Evolutionary conservation across 2,113 vertebrate species (phyloP).

Genomic region (Sciurus niger): DNA sequence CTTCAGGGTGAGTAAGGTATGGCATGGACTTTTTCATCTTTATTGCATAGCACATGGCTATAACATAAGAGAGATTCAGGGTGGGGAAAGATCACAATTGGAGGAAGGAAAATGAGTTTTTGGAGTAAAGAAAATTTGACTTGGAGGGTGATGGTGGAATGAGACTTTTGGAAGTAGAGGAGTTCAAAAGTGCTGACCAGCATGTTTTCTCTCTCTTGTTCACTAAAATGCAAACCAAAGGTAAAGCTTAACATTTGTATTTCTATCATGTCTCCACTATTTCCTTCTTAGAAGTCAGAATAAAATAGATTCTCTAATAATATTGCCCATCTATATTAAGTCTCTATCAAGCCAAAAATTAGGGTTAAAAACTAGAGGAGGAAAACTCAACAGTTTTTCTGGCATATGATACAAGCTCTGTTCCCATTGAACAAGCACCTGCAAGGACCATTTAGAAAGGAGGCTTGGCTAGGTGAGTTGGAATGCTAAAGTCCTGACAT

Average conservation of each 20-base stretch:
- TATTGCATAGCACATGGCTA: neutral
- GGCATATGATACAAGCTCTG: fast-evolving
- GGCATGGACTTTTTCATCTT: neutral
- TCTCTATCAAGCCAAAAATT: neutral
- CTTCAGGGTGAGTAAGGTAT: neutral
- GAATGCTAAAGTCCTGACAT: neutral
- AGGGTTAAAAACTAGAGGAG: neutral
- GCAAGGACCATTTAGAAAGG: neutral
- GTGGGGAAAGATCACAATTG: neutral
- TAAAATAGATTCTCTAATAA: neutral
- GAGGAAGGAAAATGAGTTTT: neutral
- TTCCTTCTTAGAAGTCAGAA: neutral
- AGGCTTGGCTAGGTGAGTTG: neutral
- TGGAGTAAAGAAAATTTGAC: neutral
- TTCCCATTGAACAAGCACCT: neutral
- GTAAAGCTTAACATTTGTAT: neutral
- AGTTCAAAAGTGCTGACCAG: neutral
- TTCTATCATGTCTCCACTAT: neutral
- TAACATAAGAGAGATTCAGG: neutral
- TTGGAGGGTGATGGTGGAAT: neutral
- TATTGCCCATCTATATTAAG: neutral
- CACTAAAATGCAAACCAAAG: neutral
- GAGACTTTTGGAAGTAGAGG: neutral
- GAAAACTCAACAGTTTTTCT: neutral
- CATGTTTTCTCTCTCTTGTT: neutral